These are phyloP conservation scores for Thamnophis elegans DNA, from an alignment of 2,797 vertebrate species.

Conservation along the genomic window DNA sequence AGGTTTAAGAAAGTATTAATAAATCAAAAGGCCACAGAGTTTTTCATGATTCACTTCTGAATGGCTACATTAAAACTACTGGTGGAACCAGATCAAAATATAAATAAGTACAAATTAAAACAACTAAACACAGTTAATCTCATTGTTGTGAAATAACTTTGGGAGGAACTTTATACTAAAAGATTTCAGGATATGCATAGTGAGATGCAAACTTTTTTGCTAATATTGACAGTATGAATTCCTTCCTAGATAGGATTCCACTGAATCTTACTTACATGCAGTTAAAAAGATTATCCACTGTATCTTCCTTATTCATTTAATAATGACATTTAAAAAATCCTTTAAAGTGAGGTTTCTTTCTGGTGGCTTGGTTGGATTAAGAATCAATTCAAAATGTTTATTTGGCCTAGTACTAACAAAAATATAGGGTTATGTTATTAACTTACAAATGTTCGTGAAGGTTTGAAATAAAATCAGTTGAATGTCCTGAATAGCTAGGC, in stretches of 20 bases:
- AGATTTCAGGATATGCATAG: neutral
- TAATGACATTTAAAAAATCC: neutral
- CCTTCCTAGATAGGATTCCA: neutral
- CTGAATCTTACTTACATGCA: neutral
- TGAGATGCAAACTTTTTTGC: neutral
- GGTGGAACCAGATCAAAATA: neutral
- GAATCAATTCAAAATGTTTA: neutral
- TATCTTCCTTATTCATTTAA: neutral
- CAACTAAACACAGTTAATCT: neutral
- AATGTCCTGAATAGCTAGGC: neutral
- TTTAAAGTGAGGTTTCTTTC: neutral
- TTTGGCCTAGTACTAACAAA: neutral
- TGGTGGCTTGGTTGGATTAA: neutral
- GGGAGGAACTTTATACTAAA: neutral
- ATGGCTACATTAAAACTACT: neutral
- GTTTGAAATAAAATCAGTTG: neutral
- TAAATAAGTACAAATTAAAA: neutral
- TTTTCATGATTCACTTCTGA: neutral
- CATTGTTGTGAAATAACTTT: neutral
- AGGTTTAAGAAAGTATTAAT: neutral
- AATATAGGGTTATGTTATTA: neutral
- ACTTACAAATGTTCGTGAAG: neutral
- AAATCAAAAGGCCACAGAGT: neutral
- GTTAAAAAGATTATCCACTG: neutral
- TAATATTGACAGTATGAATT: neutral